Percentiles rank a stretch among this genome's conserved stretches.
phyloP scores from a whole-genome alignment of 2,113 vertebrate species.

The Laticauda laticaudata region DNA sequence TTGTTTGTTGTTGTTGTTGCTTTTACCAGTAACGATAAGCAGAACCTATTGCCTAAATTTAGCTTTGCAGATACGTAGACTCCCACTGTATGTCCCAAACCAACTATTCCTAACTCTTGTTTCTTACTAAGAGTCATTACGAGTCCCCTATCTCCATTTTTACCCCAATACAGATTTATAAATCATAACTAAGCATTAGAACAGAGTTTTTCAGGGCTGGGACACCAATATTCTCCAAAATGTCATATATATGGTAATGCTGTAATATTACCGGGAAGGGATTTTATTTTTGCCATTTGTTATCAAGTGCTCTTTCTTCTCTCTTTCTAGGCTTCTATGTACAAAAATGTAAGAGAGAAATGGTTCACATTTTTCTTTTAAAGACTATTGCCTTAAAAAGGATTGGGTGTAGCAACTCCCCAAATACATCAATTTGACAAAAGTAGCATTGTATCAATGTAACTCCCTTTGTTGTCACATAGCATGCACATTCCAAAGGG shows the following conservation, averaged over 20 bases:
- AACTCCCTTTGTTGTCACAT: background rate
- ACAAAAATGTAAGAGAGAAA: background rate
- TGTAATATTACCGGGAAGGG: background rate
- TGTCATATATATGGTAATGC: background rate
- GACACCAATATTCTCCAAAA: background rate
- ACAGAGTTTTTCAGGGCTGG: background rate
- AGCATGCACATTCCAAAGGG: background rate
- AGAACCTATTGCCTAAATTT: background rate
- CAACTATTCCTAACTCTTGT: background rate
- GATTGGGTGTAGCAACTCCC: background rate
- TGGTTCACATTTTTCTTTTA: background rate
- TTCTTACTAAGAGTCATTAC: background rate
- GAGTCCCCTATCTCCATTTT: no score
- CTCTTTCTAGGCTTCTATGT: background rate
- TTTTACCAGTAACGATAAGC: background rate
- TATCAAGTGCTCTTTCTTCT: background rate
- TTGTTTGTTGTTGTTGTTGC: background rate
- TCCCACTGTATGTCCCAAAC: background rate
- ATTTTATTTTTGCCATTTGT: background rate
- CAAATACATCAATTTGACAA: background rate
- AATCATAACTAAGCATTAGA: background rate
- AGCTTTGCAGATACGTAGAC: background rate
- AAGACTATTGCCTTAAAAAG: background rate
- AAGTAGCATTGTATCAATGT: background rate
- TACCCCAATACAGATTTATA: background rate